Percentiles rank a stretch among this genome's conserved stretches.
phyloP scores from a whole-genome alignment of 2,888 invertebrate genomes.

The Myopa testacea region DNA sequence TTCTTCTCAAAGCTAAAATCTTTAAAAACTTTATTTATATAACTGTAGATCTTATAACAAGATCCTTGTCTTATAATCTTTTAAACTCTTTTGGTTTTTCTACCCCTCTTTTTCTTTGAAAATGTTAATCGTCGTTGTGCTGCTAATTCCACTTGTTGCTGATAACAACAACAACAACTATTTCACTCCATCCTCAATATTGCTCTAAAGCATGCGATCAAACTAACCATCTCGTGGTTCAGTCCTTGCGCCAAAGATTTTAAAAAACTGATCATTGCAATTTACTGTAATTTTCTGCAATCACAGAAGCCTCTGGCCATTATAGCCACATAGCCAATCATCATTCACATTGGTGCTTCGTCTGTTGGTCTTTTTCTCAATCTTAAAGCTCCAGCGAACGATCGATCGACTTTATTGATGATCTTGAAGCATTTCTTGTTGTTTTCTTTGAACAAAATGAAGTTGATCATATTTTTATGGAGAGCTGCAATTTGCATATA shows the following conservation, averaged over 20 bases:
- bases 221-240: conserved; percentile 8
- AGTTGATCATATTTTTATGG: conserved; percentile 57
- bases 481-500: conserved; percentile 63
- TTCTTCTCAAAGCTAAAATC: not conserved
- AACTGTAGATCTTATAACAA: conserved; percentile 26
- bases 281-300: conserved; percentile 65
- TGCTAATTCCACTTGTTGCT: conserved; percentile 23
- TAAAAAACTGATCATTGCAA: conserved; percentile 61
- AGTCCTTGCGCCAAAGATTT: conserved; percentile 35
- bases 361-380: conserved; percentile 7
- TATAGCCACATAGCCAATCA: conserved; percentile 44
- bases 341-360: not conserved
- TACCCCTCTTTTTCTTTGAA: not conserved
- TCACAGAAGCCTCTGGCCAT: conserved; percentile 53
- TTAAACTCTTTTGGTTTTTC: not conserved
- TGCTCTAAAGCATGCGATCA: conserved; percentile 35
- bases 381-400: conserved; percentile 1
- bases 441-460: conserved; percentile 53
- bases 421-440: not conserved
- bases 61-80: conserved; percentile 18
- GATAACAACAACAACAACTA: conserved; percentile 13
- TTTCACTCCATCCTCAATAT: conserved; percentile 33
- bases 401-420: conserved; percentile 15
- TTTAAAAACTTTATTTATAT: not conserved
- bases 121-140: not conserved